Base-by-base conservation (phyloP, 2,797 vertebrate species). In the Pantherophis vulpinus region DNA sequence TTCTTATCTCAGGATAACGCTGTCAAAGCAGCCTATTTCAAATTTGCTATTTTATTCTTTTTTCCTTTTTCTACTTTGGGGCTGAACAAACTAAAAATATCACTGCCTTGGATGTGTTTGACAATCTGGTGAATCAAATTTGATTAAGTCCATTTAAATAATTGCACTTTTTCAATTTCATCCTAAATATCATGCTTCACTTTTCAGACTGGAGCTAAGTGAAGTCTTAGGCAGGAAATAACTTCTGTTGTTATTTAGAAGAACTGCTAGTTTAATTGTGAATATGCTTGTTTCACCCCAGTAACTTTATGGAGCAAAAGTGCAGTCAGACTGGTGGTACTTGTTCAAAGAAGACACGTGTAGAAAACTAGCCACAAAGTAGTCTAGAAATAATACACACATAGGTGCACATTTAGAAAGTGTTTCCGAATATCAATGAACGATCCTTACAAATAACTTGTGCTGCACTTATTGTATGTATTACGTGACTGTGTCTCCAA, bases 401-500 rank as follows among this genome's bases (percentile, higher is more conserved):
- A 51, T 42, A 37, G 59, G 10, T 92, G 79, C 79, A 66, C 91
- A 93, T 94, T 90, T 93, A 79, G 92, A 59, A 89, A 91, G 54
- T 54, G 83, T 90, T 86, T n/a, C 87, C 42, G 29, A 86, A 93
- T 91, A 0, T 2, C 91, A 86, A 51, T 91, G 90, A 93, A 92
- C 42, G 91, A 95, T 88, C 91, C 91, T 91, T 54, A 93, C 37
- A 10, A 56, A 95, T 58, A 70, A 47, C 60, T 92, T 79, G 4
- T 87, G 86, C 91, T 3, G 47, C 91, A 89, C 91, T 90, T 55
- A 79, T 27, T 3, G 0, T 95, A 8, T 91, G 60, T 88, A 23
- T 93, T 93, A 93, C 83, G 51, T 93, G 87, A 55, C 42, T 42
- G 42, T 88, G 93, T 66, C 92, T 95, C 92, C 89, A 86, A 93